Evolutionary conservation across 2,888 invertebrate species (phyloP), one percentile per base, ranked within the genome.

Genomic region (Pristionchus maxplancki): DNA sequence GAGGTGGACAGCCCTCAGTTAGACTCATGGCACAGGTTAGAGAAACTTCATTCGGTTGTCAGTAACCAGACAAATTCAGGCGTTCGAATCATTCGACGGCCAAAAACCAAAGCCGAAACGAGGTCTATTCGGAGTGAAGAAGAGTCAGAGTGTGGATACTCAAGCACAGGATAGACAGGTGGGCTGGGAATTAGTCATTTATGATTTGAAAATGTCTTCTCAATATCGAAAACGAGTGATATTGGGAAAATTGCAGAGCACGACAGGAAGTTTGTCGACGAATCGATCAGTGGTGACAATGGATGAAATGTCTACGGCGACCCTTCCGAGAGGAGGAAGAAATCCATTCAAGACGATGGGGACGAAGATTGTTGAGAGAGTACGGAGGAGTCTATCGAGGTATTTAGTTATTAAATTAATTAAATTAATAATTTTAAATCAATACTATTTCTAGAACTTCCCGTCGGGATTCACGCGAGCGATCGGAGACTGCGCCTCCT

Each of bases 1-100:
- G 93, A 62, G 94, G 94, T 20, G 93, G 92, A 37, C 90, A 92
- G 28, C 94, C 94, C 1, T 93, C 94, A 0, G 94, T 94, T n/a
- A 90, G 91, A 87, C 58, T 92, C 28, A 92, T 92, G 92, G 67
- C 48, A 31, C 82, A 81, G 20, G 78, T 44, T 0, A 37, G 40
- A 24, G 13, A 50, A 64, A n/a, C n/a, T n/a, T n/a, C n/a, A n/a
- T n/a, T n/a, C n/a, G n/a, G n/a, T n/a, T n/a, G n/a, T n/a, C n/a
- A 71, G 15, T 37, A 28, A 4, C 48, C 20, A 37, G 44, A 67
- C 81, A n/a, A 24, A 11, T 58, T 20, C 83, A 92, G 84, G 94
- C 94, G 17, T 94, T 94, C 89, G 94, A 94, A 53, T 90, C 93
- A 13, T 90, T 94, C 89, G 94, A 94, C 40, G 88, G 89, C 44